A percentile compares a stretch with the other conserved stretches of the same genome.
phyloP scores from a whole-genome alignment of 2,888 invertebrate genomes.

The Synergus japonicus region DNA sequence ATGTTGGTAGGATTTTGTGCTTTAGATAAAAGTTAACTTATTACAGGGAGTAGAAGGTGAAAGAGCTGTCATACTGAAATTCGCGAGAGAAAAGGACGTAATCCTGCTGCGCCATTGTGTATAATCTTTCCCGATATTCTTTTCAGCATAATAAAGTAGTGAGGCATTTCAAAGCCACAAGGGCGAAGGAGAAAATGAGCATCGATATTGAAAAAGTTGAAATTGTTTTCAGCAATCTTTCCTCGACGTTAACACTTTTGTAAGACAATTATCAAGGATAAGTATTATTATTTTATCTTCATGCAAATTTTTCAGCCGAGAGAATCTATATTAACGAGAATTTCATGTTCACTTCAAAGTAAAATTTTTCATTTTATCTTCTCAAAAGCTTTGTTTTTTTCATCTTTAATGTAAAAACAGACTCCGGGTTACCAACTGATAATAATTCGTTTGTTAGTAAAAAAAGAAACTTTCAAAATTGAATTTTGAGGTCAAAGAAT shows the following conservation, averaged over 20 bases:
- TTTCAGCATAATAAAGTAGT: constrained; percentile 26
- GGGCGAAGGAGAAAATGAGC: not conserved
- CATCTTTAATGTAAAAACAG: no score
- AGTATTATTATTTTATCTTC: not conserved
- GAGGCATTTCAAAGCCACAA: constrained; percentile 6
- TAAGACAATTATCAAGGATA: not conserved
- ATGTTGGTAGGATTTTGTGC: not conserved
- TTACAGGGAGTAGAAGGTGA: not conserved
- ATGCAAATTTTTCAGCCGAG: not conserved
- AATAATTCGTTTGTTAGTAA: no score
- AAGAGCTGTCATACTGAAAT: constrained; percentile 20
- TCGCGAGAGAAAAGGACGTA: constrained; percentile 17
- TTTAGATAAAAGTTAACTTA: not conserved
- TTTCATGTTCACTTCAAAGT: not conserved
- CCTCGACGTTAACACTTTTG: not conserved
- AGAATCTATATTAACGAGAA: not conserved
- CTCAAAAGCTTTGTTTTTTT: not conserved
- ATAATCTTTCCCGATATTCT: constrained; percentile 28
- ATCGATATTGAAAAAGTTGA: constrained; percentile 34
- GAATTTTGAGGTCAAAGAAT: no score
- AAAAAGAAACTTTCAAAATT: no score
- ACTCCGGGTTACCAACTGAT: not conserved
- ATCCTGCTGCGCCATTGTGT: constrained; percentile 22
- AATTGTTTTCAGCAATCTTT: constrained; percentile 16
- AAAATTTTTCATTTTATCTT: not conserved